Evolutionary conservation across 2,888 invertebrate genomes (phyloP), one percentile per base, ranked within the genome.

Genomic region (Apamea anceps): DNA sequence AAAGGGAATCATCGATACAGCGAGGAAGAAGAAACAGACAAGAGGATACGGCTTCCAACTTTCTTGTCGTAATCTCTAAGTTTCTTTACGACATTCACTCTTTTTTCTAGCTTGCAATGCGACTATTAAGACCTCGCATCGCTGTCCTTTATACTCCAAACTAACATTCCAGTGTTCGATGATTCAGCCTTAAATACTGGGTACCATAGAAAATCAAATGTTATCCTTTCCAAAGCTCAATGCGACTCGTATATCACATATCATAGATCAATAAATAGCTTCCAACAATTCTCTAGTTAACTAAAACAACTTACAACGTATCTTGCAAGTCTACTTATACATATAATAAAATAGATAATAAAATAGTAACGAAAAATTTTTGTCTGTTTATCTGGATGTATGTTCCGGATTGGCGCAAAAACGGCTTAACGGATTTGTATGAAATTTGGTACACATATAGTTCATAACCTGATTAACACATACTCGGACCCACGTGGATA

Each of bases 201-300:
- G 7, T 62, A 60, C 18, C 1, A 18, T 28, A 45, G 3, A 18
- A 42, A 18, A 65, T 32, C 25, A 5, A 42, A 42, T 57, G 15
- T 25, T 42, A 65, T 32, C 37, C 15, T 75, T 45, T 42, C 3
- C 37, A 78, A 78, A 54, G 37, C 32, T 18, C 15, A 77, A 60
- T 54, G 25, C 32, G 60, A 77, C 42, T 54, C 77, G 45, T 75
- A 67, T 77, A 68, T 37, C 25, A 21, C 48, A 75, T 75, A 66
- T 85, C 85, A 67, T 42, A 70, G 65, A 74, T 72, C 57, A 80
- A n/a, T n/a, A n/a, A 85, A 76, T 66, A 54, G 48, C 57, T 83
- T 72, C 32, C 21, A 80, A 75, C 77, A 80, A 87, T 80, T 25
- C 60, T 62, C 45, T 48, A 15, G 54, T 48, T n/a, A 76, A 72